These are phyloP conservation scores for Digitonthophagus gazella DNA, from an alignment of 2,888 invertebrate genomes.

Conservation along the genomic window DNA sequence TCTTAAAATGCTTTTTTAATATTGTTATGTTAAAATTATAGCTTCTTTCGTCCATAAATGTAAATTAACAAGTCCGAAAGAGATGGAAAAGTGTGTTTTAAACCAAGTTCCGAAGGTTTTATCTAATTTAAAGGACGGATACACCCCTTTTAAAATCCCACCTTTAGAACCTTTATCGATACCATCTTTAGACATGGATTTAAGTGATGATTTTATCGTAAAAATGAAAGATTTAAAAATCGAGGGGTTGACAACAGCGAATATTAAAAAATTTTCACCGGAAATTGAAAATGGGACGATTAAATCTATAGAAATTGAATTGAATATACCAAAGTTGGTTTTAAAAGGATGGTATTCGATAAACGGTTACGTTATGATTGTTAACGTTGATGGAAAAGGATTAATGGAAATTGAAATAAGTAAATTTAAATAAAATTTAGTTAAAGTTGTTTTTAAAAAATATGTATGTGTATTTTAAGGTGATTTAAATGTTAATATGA, in stretches of 20 bases:
- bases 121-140: not conserved
- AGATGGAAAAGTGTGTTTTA: not conserved
- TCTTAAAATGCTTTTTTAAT: too few relatives aligned
- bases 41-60: not conserved
- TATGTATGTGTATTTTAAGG: not conserved
- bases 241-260: not conserved
- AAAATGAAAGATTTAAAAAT: slow-evolving; percentile 1
- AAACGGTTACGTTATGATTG: too few relatives aligned
- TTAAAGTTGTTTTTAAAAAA: not conserved
- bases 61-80: not conserved
- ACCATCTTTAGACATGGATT: not conserved
- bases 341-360: too few relatives aligned
- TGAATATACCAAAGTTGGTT: too few relatives aligned
- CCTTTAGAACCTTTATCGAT: slow-evolving; percentile 3
- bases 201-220: slow-evolving; percentile 5
- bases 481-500: not conserved
- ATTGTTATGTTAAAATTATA: too few relatives aligned
- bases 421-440: not conserved
- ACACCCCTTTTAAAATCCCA: not conserved
- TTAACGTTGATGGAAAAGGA: slow-evolving; percentile 2
- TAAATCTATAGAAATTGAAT: too few relatives aligned
- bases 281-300: not conserved
- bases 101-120: not conserved
- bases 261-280: not conserved
- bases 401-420: not conserved